These are phyloP conservation scores for Cynoglossus semilaevis DNA, from an alignment of 2,113 vertebrate species.

Conservation along the genomic window DNA sequence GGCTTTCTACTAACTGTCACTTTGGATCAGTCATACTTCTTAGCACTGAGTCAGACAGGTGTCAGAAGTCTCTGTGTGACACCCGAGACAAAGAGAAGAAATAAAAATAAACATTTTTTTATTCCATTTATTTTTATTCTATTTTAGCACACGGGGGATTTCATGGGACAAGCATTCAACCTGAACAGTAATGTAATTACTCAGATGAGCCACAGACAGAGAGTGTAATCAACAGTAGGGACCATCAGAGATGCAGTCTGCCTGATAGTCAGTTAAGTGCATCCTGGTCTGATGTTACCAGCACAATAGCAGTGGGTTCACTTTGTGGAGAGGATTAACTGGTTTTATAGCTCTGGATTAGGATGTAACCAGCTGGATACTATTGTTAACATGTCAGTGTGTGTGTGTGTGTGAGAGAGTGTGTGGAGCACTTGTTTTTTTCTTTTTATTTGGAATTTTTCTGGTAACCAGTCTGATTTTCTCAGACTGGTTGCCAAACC, in stretches of 20 bases:
- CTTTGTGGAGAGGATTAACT: conserved; percentile 74
- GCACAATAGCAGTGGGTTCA: conserved; percentile 70
- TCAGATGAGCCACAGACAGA: conserved; percentile 22
- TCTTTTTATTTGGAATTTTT: no score
- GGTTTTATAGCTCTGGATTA: conserved; percentile 74
- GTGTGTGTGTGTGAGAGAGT: conserved; percentile 27
- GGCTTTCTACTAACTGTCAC: conserved; percentile 32
- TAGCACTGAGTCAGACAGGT: conserved; percentile 15
- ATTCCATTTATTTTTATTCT: background rate
- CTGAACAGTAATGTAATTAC: conserved; percentile 44
- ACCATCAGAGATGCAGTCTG: conserved; percentile 48
- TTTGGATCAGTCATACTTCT: conserved; percentile 32
- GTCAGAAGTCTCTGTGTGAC: conserved; percentile 14
- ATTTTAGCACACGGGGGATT: conserved; percentile 35
- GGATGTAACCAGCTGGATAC: conserved; percentile 73
- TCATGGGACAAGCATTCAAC: conserved; percentile 20
- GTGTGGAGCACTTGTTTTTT: conserved; percentile 36
- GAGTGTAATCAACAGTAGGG: conserved; percentile 39
- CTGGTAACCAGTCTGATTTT: no score
- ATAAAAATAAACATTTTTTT: conserved; percentile 24
- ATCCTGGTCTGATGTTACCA: conserved; percentile 67
- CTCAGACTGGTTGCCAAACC: no score
- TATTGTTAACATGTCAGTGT: conserved; percentile 56
- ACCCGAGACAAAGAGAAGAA: conserved; percentile 14
- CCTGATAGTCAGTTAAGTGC: conserved; percentile 62